phyloP scores from a whole-genome alignment of 2,113 vertebrate genomes.

The Phyllostomus hastatus region DNA sequence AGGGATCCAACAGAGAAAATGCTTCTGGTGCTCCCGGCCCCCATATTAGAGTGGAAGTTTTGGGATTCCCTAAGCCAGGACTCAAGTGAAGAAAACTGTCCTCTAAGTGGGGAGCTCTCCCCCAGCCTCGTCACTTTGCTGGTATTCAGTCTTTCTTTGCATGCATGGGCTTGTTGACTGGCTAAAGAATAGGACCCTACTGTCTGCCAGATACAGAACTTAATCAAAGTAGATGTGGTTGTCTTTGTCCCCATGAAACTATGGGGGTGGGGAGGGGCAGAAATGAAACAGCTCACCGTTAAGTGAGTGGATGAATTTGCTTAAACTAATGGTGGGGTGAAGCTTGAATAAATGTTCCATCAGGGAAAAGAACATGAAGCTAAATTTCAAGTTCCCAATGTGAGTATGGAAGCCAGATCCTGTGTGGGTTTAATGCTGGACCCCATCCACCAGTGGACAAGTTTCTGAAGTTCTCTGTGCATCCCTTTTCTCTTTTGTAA shows the following conservation, averaged over 20 bases:
- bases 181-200: neutral
- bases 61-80: neutral
- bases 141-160: neutral
- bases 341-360: neutral
- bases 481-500: neutral
- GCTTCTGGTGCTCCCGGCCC: neutral
- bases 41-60: neutral
- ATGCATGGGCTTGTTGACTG: neutral
- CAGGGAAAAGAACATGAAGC: neutral
- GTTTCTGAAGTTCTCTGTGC: neutral
- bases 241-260: neutral
- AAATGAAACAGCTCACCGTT: neutral
- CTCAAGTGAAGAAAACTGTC: neutral
- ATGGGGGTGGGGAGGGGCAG: no score
- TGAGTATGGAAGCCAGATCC: neutral
- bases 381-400: neutral
- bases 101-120: neutral
- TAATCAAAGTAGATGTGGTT: neutral
- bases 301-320: neutral
- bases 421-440: neutral
- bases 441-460: neutral
- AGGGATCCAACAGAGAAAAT: neutral
- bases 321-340: neutral
- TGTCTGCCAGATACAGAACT: neutral
- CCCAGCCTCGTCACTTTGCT: neutral